These are phyloP conservation scores for Teleogryllus oceanicus DNA, from an alignment of 2,888 invertebrate species.

Conservation along the genomic window DNA sequence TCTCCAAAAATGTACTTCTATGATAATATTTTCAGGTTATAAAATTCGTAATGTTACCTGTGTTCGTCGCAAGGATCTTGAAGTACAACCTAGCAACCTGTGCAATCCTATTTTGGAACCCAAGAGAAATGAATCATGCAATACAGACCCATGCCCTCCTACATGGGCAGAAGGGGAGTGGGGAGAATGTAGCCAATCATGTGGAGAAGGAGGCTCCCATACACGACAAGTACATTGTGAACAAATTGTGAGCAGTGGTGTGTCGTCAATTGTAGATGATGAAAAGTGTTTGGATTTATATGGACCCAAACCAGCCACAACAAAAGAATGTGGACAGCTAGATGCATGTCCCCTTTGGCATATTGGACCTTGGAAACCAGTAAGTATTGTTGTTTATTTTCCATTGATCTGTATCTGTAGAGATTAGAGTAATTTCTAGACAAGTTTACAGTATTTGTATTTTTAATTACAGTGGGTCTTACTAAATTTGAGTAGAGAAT, in stretches of 20 bases:
- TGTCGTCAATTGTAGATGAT: slow-evolving; percentile 69
- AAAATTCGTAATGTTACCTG: slow-evolving; percentile 78
- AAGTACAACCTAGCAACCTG: slow-evolving; percentile 67
- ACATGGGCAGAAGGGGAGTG: slow-evolving; percentile 76
- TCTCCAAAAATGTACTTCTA: not conserved
- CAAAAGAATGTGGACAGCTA: slow-evolving; percentile 71
- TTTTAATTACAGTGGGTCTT: not conserved
- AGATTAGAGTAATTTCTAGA: not conserved
- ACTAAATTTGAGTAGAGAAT: not conserved
- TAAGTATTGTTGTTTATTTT: slow-evolving; percentile 49
- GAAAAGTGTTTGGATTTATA: slow-evolving; percentile 64
- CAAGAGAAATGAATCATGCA: slow-evolving; percentile 66
- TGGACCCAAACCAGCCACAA: slow-evolving; percentile 66
- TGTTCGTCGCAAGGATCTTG: slow-evolving; percentile 67
- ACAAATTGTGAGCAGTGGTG: slow-evolving; percentile 70
- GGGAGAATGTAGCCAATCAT: slow-evolving; percentile 77
- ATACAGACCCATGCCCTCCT: slow-evolving; percentile 71
- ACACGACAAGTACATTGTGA: slow-evolving; percentile 74
- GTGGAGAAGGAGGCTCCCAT: slow-evolving; percentile 72
- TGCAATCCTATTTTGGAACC: slow-evolving; percentile 79
- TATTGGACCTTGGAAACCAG: slow-evolving; percentile 85
- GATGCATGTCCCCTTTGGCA: slow-evolving; percentile 83
- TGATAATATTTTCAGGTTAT: slow-evolving; percentile 28
- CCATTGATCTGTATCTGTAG: not conserved
- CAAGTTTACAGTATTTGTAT: not conserved